These are phyloP conservation scores for Pygoscelis adeliae DNA, from an alignment of 2,113 vertebrate species.

Conservation along the genomic window DNA sequence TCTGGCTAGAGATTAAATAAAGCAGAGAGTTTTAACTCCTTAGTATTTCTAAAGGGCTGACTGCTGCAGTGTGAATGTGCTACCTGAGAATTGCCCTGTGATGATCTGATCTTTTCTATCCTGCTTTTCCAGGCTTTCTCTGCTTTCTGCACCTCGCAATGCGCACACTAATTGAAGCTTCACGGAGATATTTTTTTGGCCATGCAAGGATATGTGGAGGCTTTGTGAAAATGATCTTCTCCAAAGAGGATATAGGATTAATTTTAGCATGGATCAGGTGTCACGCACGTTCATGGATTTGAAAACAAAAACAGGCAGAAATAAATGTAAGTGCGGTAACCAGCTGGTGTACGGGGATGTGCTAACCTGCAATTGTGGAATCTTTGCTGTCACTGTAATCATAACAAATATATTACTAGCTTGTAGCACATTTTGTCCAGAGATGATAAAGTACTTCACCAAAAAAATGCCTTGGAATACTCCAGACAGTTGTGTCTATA, in stretches of 20 bases:
- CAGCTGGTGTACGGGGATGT: not conserved
- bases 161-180: not conserved
- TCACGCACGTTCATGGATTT: not conserved
- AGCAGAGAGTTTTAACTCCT: not conserved
- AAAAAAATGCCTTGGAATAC: not conserved
- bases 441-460: not conserved
- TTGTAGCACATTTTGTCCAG: not conserved
- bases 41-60: not conserved
- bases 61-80: not conserved
- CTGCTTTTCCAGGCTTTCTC: not conserved
- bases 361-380: not conserved
- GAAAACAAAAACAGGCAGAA: not conserved
- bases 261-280: not conserved
- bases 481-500: not conserved
- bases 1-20: not conserved
- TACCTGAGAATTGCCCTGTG: not conserved
- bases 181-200: not conserved
- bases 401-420: not conserved
- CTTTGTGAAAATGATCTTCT: not conserved
- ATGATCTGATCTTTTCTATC: not conserved
- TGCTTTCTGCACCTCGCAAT: not conserved
- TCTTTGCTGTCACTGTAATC: not conserved
- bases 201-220: not conserved
- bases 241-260: not conserved
- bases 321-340: not conserved